Conservation (phyloP, 1,140 invertebrate genomes). For the Heterodera schachtii region DNA sequence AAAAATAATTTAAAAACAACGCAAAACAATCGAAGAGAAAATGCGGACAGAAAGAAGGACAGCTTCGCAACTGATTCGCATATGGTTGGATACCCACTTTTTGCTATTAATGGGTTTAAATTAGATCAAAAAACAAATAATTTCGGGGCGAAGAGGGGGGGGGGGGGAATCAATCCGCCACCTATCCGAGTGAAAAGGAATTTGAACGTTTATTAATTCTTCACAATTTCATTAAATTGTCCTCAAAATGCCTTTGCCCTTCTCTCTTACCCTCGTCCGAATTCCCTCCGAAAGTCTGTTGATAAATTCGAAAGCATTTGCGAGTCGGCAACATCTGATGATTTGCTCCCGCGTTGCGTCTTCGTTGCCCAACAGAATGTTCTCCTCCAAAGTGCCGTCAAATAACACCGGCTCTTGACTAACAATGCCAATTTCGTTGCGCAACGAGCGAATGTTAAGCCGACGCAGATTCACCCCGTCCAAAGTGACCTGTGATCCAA, state of each 20-base stretch:
- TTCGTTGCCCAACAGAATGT: slow-evolving; percentile 57
- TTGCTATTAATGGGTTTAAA: too few relatives aligned
- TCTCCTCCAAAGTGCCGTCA: slow-evolving; percentile 59
- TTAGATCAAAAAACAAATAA: too few relatives aligned
- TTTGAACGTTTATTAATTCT: too few relatives aligned
- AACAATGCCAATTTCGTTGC: slow-evolving; percentile 78
- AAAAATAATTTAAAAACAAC: neutral
- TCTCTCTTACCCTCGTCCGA: slow-evolving; percentile 59
- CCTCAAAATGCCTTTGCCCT: too few relatives aligned
- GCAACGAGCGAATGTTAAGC: slow-evolving; percentile 67
- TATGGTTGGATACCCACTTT: too few relatives aligned
- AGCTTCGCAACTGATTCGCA: too few relatives aligned
- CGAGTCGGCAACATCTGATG: slow-evolving; percentile 49
- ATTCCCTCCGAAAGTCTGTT: slow-evolving; percentile 55
- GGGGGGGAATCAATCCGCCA: slow-evolving; percentile 43
- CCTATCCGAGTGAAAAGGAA: too few relatives aligned
- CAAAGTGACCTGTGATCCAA: slow-evolving; percentile 45
- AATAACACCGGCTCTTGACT: slow-evolving; percentile 68
- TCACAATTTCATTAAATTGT: too few relatives aligned
- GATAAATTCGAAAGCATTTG: slow-evolving; percentile 61
- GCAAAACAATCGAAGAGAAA: too few relatives aligned
- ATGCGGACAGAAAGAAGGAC: too few relatives aligned
- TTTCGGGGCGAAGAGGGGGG: too few relatives aligned
- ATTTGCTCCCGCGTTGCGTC: slow-evolving; percentile 54
- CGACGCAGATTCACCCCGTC: slow-evolving; percentile 59